These are phyloP conservation scores for Orthonychiurus folsomi DNA, from an alignment of 2,888 invertebrate species.

Conservation along the genomic window DNA sequence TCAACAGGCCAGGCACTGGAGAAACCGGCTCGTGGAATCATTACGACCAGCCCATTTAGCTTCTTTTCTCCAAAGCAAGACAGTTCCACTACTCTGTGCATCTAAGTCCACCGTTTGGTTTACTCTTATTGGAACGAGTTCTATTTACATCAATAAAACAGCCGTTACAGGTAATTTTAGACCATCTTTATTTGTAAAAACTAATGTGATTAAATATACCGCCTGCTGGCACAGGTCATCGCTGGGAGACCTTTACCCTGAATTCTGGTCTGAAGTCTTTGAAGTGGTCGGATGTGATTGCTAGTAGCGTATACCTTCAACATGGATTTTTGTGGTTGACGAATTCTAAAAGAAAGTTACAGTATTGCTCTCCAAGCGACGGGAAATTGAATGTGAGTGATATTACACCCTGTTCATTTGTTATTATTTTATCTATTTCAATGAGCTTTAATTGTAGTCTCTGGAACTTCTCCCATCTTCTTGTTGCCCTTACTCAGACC, in stretches of 20 bases:
- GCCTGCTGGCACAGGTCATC: constrained; percentile 37
- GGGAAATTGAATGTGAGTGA: constrained; percentile 4
- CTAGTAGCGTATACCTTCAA: constrained; percentile 31
- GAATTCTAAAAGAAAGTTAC: constrained; percentile 23
- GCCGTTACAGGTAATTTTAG: constrained; percentile 38
- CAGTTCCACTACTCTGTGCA: constrained; percentile 12
- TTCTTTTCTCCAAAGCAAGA: not conserved
- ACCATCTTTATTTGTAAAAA: no score
- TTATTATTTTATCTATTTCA: not conserved
- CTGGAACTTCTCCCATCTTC: not conserved
- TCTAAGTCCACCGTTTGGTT: constrained; percentile 39
- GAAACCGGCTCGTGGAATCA: not conserved
- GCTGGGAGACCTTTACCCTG: constrained; percentile 35
- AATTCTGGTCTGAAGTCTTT: constrained; percentile 13
- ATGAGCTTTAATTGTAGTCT: not conserved
- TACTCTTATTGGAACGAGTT: constrained; percentile 33
- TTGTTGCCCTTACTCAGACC: not conserved
- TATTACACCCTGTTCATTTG: no score
- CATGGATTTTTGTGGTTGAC: constrained; percentile 30
- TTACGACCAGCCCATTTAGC: not conserved
- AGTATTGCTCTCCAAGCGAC: constrained; percentile 12
- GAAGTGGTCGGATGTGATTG: constrained; percentile 28
- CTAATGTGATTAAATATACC: no score
- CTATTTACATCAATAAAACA: constrained; percentile 39
- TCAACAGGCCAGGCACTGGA: not conserved